Conservation (phyloP, 2,888 invertebrate genomes). For the Hylaea fasciaria region DNA sequence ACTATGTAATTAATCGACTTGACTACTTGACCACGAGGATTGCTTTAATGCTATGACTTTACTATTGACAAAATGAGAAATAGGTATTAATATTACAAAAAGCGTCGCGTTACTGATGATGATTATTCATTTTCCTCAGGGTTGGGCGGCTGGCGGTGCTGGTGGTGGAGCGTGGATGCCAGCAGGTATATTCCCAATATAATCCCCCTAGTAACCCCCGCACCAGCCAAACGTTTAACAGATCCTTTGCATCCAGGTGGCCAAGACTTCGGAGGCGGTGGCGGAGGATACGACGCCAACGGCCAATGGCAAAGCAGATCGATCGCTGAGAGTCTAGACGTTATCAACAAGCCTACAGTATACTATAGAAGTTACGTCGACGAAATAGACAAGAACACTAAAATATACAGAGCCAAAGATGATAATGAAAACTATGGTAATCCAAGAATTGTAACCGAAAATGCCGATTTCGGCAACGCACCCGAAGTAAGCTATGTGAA, state of each 20-base stretch:
- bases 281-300: slow-evolving; percentile 74
- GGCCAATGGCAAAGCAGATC: slow-evolving; percentile 81
- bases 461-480: slow-evolving; percentile 5
- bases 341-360: slow-evolving; percentile 46
- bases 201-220: slow-evolving; percentile 34
- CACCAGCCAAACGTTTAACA: slow-evolving; percentile 47
- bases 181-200: slow-evolving; percentile 76
- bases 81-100: too few relatives aligned
- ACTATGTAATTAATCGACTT: too few relatives aligned
- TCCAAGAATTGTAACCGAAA: neutral
- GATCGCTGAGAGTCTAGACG: slow-evolving; percentile 54
- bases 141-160: slow-evolving; percentile 76
- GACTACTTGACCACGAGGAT: too few relatives aligned
- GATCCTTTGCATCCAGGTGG: slow-evolving; percentile 60
- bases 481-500: slow-evolving; percentile 38
- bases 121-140: slow-evolving; percentile 48
- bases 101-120: too few relatives aligned
- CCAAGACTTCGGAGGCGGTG: slow-evolving; percentile 71
- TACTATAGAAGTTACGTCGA: slow-evolving; percentile 25
- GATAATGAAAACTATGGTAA: neutral
- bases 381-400: neutral
- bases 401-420: neutral
- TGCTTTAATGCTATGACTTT: too few relatives aligned
- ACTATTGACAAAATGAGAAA: too few relatives aligned
- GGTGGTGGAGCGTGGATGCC: slow-evolving; percentile 80